phyloP scores from a whole-genome alignment of 92 coral and sea anemone species.

The Parazoanthus atlanticus region DNA sequence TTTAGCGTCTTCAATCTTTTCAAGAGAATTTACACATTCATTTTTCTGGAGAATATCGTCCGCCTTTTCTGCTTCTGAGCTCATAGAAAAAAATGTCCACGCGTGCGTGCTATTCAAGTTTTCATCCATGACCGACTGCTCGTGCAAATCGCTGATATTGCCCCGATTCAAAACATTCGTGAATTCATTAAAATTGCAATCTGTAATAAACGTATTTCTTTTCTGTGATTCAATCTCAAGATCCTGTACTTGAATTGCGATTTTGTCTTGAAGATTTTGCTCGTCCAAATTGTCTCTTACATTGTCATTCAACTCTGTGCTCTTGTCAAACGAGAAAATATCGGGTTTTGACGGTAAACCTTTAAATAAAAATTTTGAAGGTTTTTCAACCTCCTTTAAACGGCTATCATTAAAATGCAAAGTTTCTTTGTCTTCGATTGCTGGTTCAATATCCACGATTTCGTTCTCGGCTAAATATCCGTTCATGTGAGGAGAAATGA shows the following conservation, averaged over 20 bases:
- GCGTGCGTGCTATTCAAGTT: conserved; percentile 69
- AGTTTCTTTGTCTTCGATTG: conserved; percentile 12
- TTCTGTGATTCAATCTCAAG: neutral
- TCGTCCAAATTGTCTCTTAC: neutral
- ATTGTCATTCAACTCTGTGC: neutral
- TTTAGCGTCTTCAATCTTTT: conserved; percentile 32
- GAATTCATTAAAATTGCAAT: conserved; percentile 32
- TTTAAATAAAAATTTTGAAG: neutral
- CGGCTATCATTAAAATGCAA: neutral
- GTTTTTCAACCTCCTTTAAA: neutral
- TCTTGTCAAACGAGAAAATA: neutral
- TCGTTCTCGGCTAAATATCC: conserved; percentile 19
- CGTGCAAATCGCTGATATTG: conserved; percentile 24
- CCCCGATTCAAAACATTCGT: conserved; percentile 8
- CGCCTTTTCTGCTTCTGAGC: conserved; percentile 49
- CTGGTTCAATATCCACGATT: neutral
- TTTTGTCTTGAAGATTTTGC: neutral
- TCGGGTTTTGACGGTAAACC: neutral
- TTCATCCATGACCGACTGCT: conserved; percentile 31
- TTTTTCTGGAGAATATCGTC: conserved; percentile 20
- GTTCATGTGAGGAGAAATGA: conserved; percentile 1
- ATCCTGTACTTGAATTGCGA: neutral
- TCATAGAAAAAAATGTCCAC: conserved; percentile 87
- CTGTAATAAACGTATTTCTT: neutral
- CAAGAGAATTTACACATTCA: neutral